Percentiles rank a stretch among this genome's conserved stretches.
Evolutionary conservation across 2,888 invertebrate species (phyloP).

Genomic region (Tenthredo amoena): DNA sequence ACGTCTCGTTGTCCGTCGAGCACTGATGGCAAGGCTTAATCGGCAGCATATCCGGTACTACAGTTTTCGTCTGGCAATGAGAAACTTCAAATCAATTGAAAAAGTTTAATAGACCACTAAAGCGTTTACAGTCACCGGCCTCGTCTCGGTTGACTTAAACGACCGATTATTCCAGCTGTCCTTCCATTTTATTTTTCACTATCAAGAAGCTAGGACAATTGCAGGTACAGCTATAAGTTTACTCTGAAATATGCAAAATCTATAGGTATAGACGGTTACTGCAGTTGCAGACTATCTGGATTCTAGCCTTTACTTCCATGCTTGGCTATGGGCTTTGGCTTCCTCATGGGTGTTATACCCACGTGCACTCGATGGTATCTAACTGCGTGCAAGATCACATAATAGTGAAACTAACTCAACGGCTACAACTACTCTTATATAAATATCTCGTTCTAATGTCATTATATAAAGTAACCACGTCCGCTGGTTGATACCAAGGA

Average conservation of each 20-base stretch:
- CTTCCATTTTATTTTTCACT: background rate
- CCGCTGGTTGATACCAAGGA: background rate
- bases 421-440: slow-evolving; percentile 36
- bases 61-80: slow-evolving; percentile 11
- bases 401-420: slow-evolving; percentile 48
- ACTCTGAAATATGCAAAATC: background rate
- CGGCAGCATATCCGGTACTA: background rate
- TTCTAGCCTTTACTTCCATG: slow-evolving; percentile 9
- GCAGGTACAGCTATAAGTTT: background rate
- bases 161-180: slow-evolving; percentile 3
- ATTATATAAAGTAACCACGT: slow-evolving; percentile 41
- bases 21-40: background rate
- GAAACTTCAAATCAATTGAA: background rate
- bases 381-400: slow-evolving; percentile 37
- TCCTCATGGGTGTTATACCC: background rate
- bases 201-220: background rate
- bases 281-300: background rate
- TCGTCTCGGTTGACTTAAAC: background rate
- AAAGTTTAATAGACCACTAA: background rate
- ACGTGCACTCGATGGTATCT: slow-evolving; percentile 1
- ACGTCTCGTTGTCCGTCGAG: background rate
- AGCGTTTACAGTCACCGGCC: slow-evolving; percentile 11
- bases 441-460: slow-evolving; percentile 42
- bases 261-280: background rate
- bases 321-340: slow-evolving; percentile 6